Percentiles rank a stretch among this genome's conserved stretches.
phyloP scores from a whole-genome alignment of 92 coral and sea anemone genomes.

The Parazoanthus darwini region DNA sequence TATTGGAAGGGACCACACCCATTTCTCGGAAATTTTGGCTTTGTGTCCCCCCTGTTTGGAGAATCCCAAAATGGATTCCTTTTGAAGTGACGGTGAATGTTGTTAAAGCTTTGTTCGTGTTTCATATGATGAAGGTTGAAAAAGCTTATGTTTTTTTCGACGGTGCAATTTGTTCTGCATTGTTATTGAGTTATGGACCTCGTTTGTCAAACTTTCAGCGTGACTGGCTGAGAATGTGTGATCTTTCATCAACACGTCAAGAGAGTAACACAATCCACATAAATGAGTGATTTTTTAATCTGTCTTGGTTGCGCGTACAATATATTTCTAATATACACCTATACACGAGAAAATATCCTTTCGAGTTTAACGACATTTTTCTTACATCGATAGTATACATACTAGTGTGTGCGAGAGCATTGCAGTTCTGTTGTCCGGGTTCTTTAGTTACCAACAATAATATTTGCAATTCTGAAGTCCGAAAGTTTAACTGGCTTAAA shows the following conservation, averaged over 20 bases:
- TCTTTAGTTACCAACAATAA: background rate
- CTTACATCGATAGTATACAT: background rate
- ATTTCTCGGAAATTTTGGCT: too few species aligned
- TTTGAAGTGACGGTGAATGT: too few species aligned
- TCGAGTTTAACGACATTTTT: background rate
- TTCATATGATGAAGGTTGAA: background rate
- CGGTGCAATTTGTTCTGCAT: background rate
- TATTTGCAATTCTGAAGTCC: background rate
- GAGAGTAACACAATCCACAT: slow-evolving; percentile 22
- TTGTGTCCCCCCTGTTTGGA: too few species aligned
- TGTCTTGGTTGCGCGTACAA: slow-evolving; percentile 3
- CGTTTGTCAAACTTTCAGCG: background rate
- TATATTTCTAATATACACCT: background rate
- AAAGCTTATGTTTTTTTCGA: background rate
- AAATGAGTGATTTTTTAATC: slow-evolving; percentile 6
- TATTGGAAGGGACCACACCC: too few species aligned
- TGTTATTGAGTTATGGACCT: background rate
- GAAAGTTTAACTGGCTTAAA: slow-evolving; percentile 1
- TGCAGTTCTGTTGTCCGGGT: slow-evolving; percentile 21
- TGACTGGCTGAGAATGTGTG: slow-evolving; percentile 17
- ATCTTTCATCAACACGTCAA: slow-evolving; percentile 25
- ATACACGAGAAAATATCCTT: background rate
- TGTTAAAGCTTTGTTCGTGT: background rate
- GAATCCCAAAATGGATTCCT: too few species aligned
- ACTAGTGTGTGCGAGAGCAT: background rate